Conservation (phyloP, 2,888 invertebrate species). For the Pristionchus fissidentatus region DNA sequence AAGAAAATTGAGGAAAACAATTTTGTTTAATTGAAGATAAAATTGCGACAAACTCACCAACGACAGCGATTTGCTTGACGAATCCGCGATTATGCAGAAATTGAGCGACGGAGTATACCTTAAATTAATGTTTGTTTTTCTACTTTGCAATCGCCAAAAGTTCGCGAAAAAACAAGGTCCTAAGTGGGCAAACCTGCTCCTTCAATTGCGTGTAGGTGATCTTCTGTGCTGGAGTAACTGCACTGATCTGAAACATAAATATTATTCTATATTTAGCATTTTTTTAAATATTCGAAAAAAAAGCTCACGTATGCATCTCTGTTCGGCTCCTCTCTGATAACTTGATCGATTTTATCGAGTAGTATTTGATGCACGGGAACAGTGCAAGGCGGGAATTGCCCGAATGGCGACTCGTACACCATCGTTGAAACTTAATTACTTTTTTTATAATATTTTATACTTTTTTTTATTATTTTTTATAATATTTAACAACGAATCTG, state of each 20-base stretch:
- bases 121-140: not conserved
- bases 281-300: no score
- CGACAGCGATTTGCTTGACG: not conserved
- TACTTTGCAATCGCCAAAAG: not conserved
- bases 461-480: no score
- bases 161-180: not conserved
- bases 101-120: not conserved
- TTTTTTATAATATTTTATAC: no score
- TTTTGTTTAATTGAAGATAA: no score
- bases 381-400: not conserved
- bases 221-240: not conserved
- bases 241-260: not conserved
- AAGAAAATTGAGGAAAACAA: no score
- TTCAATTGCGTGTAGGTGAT: not conserved
- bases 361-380: not conserved
- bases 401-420: constrained; percentile 21
- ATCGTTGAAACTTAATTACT: no score
- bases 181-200: not conserved
- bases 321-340: constrained; percentile 1
- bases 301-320: constrained; percentile 8
- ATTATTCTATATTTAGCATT: no score
- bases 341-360: constrained; percentile 17
- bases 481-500: no score
- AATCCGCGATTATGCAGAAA: constrained; percentile 11
- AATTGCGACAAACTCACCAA: not conserved